Base-by-base conservation (phyloP, 2,113 vertebrate genomes). In the Pedionomus torquatus region DNA sequence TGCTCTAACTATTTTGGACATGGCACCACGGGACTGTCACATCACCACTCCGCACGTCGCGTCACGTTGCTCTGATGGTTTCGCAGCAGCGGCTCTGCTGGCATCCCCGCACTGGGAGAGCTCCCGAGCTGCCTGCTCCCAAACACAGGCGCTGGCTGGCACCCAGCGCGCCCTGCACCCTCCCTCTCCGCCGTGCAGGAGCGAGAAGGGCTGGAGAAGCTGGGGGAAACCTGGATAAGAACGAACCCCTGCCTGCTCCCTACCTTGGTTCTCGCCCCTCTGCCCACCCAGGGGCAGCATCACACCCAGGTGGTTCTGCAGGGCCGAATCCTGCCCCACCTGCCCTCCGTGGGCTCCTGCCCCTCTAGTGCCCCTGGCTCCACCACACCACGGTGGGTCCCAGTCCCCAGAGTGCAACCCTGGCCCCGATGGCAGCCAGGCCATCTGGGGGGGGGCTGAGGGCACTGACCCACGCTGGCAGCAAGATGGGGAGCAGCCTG, bases 11-110 rank as follows among this genome's bases (percentile, higher is more conserved):
- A 91, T 97, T 97, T 96, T 94, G 95, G 96, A 94, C 84, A 54
- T 49, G 52, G 87, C 91, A 93, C 95, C 93, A 94, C 90, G 88
- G 93, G 93, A 93, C 92, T 65, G 96, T 93, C 96, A 94, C 93
- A 88, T 94, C 92, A 24, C 61, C 4, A 1, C 90, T 71, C 90
- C 1, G 41, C 91, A 64, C 64, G 4, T 71, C 87, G 48, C 94
- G 33, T 96, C 82, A 95, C 83, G 71, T 92, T 93, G 89, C 77
- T 89, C 76, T 94, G 94, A 95, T 23, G 49, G 75, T 28, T 85
- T 69, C n/a, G 0, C 83, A 84, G 94, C 90, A 39, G 86, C 0
- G 0, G 75, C 82, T 89, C 87, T 37, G 72, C 48, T 68, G 83
- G 46, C 35, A 5, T 51, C 55, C 37, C 87, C 0, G 14, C 5